Evolutionary conservation across 2,888 invertebrate genomes (phyloP).

Genomic region (Drosophila niveifrons): DNA sequence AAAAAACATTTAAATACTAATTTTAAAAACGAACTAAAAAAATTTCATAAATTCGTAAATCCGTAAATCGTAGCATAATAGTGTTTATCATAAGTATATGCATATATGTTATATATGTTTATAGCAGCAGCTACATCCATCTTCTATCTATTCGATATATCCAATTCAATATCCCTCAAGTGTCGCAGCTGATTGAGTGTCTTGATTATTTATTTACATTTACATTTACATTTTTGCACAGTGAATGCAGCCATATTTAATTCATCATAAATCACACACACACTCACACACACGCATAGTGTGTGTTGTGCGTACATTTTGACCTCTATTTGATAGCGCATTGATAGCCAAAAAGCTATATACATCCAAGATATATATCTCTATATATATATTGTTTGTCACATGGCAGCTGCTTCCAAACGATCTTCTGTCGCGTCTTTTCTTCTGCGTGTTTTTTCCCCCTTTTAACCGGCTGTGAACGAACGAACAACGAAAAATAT

Average conservation of each 20-base stretch:
- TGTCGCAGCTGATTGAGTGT: conserved; percentile 1
- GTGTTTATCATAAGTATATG: conserved; percentile 42
- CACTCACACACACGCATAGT: background rate
- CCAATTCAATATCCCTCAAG: background rate
- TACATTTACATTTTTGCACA: background rate
- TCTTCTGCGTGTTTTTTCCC: background rate
- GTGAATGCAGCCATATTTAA: background rate
- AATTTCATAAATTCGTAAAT: conserved; percentile 40
- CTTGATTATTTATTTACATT: background rate
- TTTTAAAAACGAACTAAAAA: background rate
- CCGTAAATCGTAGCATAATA: conserved; percentile 45
- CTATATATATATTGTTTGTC: background rate
- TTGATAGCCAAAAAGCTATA: background rate
- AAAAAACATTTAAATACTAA: conserved; percentile 31
- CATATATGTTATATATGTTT: background rate
- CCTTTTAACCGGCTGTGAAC: background rate
- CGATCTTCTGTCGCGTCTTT: background rate
- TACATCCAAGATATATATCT: background rate
- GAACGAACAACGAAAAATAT: background rate
- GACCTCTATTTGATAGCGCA: conserved; percentile 19
- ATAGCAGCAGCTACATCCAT: background rate
- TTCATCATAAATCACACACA: background rate
- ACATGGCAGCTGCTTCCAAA: background rate
- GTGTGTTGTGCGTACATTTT: conserved; percentile 3
- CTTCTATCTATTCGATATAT: background rate